Conservation (phyloP, 2,113 vertebrate species). For the Ptyas mucosa region DNA sequence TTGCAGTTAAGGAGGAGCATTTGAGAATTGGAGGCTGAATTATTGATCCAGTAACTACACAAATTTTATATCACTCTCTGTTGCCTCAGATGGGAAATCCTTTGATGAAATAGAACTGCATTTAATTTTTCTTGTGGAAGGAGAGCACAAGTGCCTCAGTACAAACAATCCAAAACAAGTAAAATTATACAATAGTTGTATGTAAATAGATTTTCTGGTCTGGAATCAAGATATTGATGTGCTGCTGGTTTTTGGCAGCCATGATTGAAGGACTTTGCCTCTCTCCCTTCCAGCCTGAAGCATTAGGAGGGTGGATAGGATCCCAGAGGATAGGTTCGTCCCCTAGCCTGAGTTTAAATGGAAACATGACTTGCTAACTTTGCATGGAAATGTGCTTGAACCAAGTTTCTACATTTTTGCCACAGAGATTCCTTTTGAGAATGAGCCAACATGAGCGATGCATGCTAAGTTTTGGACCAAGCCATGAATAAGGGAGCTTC, state of each 20-base stretch:
- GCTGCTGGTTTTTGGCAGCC: neutral
- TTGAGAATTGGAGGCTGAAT: neutral
- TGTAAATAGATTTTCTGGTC: neutral
- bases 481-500: neutral
- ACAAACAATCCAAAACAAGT: neutral
- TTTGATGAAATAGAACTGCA: neutral
- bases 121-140: neutral
- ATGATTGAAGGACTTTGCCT: neutral
- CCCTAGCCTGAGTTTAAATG: neutral
- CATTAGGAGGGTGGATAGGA: neutral
- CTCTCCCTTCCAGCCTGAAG: neutral
- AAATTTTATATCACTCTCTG: neutral
- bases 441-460: neutral
- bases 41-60: neutral
- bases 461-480: neutral
- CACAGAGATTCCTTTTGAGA: neutral
- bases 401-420: neutral
- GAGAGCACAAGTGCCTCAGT: neutral
- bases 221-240: neutral
- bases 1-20: neutral
- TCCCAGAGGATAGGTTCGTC: neutral
- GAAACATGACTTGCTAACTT: neutral
- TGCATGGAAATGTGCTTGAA: neutral
- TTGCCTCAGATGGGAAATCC: neutral
- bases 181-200: neutral